phyloP scores from a whole-genome alignment of 2,888 invertebrate species.

The Pristionchus japonicus region DNA sequence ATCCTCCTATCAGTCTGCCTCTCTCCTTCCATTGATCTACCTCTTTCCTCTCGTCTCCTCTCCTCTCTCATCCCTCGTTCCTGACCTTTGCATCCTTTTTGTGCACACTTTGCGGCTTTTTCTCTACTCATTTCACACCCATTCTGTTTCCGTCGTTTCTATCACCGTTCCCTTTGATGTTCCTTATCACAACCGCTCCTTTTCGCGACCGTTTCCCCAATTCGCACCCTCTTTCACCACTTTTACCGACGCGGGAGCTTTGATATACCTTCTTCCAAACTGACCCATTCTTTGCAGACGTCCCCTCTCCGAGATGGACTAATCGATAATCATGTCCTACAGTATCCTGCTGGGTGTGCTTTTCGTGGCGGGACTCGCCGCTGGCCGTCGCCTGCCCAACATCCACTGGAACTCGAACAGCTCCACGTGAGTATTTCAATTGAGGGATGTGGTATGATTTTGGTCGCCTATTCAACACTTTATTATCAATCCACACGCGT shows the following conservation, averaged over 20 bases:
- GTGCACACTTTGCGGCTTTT: neutral
- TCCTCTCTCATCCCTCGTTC: neutral
- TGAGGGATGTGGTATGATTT: neutral
- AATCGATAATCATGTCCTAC: slow-evolving; percentile 26
- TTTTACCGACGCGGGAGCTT: neutral
- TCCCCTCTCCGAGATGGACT: neutral
- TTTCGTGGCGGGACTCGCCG: slow-evolving; percentile 19
- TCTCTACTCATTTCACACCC: neutral
- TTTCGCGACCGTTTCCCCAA: neutral
- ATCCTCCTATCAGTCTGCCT: neutral
- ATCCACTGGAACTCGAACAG: slow-evolving; percentile 40
- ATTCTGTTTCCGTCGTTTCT: neutral
- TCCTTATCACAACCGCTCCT: neutral
- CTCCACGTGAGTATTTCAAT: neutral
- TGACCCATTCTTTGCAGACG: neutral
- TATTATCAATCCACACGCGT: too few species aligned
- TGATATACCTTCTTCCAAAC: neutral
- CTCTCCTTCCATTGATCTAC: neutral
- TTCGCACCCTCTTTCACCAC: neutral
- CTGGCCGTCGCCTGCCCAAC: neutral
- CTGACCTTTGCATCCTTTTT: neutral
- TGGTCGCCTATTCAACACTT: too few species aligned
- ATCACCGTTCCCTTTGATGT: slow-evolving; percentile 38
- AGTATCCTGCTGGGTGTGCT: slow-evolving; percentile 6
- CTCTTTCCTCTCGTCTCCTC: neutral